Percentiles rank a stretch among this genome's conserved stretches.
Evolutionary conservation across 2,888 invertebrate genomes (phyloP).

Genomic region (Tryphoninae sp.): DNA sequence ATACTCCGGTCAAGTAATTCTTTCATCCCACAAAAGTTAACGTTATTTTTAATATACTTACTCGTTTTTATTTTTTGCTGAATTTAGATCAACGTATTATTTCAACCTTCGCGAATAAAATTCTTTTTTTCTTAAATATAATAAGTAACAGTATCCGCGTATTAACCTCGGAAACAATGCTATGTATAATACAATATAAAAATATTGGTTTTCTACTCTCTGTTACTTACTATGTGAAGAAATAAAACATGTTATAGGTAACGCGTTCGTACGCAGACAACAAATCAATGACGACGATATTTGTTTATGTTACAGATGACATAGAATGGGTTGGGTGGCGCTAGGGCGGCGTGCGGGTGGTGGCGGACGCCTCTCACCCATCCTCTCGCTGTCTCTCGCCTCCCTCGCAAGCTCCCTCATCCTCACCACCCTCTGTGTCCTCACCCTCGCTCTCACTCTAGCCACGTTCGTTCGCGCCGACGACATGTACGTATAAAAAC

Average conservation of each 20-base stretch:
- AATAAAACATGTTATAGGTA: too few relatives aligned
- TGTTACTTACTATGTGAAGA: too few relatives aligned
- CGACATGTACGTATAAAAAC: constrained; percentile 78
- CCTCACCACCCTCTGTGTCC: constrained; percentile 77
- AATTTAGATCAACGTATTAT: not conserved
- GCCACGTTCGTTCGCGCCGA: constrained; percentile 79
- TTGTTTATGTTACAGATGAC: constrained; percentile 88
- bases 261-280: not conserved
- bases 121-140: too few relatives aligned
- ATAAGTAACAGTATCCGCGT: too few relatives aligned
- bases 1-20: not conserved
- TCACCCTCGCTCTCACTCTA: constrained; percentile 78
- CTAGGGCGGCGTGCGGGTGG: constrained; percentile 86
- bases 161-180: too few relatives aligned
- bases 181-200: too few relatives aligned
- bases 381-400: constrained; percentile 80
- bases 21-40: not conserved
- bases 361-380: constrained; percentile 80
- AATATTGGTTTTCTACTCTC: too few relatives aligned
- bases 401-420: constrained; percentile 79
- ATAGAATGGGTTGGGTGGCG: constrained; percentile 95
- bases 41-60: not conserved
- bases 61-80: not conserved
- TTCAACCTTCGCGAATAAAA: too few relatives aligned
- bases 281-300: constrained; percentile 37